Conservation (phyloP, 2,113 vertebrate species). For the Fulica atra region DNA sequence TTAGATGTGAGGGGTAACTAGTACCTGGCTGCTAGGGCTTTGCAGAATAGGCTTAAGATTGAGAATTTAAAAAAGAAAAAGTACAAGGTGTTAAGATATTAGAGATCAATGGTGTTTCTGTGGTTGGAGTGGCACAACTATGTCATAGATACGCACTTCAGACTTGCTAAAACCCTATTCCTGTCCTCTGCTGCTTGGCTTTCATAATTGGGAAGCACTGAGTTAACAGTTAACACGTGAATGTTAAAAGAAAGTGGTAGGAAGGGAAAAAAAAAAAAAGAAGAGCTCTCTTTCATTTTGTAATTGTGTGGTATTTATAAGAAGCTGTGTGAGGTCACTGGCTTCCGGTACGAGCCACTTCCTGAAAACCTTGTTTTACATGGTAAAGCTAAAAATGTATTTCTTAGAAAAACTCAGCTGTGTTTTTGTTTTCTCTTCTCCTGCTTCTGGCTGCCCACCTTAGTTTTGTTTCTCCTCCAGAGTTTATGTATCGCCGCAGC, state of each 20-base stretch:
- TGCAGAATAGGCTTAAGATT: neutral
- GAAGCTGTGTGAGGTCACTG: constrained; percentile 51
- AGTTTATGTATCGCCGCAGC: fast-evolving
- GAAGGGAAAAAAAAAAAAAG: too few species aligned
- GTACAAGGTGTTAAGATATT: neutral
- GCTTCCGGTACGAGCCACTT: constrained; percentile 55
- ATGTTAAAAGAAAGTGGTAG: neutral
- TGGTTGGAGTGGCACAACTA: neutral
- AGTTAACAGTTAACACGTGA: neutral
- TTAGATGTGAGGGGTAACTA: neutral
- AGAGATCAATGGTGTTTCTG: neutral
- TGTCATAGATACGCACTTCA: neutral
- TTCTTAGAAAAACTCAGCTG: constrained; percentile 64
- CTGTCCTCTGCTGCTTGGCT: neutral
- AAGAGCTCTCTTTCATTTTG: neutral
- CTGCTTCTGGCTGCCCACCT: neutral
- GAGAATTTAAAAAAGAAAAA: neutral
- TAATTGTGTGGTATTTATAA: constrained; percentile 33
- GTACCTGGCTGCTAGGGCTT: neutral
- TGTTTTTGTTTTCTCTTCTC: constrained; percentile 15
- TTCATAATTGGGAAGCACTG: neutral
- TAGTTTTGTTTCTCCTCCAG: neutral
- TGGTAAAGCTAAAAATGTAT: constrained; percentile 42
- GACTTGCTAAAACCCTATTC: neutral
- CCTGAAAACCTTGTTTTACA: constrained; percentile 42